Conservation (phyloP, 2,113 vertebrate genomes). For the Anolis carolinensis region DNA sequence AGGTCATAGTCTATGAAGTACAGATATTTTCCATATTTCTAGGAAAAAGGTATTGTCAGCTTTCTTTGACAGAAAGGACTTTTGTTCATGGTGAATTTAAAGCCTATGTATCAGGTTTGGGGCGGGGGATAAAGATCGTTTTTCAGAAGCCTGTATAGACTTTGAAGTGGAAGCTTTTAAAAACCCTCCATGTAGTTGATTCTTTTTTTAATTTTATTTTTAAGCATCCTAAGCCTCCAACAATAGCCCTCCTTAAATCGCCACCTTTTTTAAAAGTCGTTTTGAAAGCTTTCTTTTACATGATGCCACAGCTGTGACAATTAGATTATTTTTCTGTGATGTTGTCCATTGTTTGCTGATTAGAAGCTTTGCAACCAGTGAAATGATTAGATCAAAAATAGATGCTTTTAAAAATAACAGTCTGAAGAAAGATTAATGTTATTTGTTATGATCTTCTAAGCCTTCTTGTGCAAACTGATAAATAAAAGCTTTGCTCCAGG, state of each 20-base stretch:
- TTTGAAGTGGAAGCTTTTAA: constrained; percentile 57
- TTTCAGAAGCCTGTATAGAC: constrained; percentile 35
- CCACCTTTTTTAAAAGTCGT: constrained; percentile 43
- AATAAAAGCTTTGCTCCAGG: constrained; percentile 57
- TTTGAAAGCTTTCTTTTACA: constrained; percentile 48
- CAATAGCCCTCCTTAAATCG: constrained; percentile 56
- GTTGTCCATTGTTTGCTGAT: constrained; percentile 59
- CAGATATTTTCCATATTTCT: constrained; percentile 57
- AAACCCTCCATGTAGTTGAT: not conserved
- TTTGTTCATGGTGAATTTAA: constrained; percentile 48
- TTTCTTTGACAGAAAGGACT: constrained; percentile 45
- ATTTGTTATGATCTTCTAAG: constrained; percentile 56
- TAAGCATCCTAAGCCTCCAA: constrained; percentile 35
- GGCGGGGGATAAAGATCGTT: constrained; percentile 45
- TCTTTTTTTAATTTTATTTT: constrained; percentile 18
- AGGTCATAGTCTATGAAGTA: constrained; percentile 60
- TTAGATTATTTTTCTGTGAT: constrained; percentile 67
- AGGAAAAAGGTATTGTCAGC: constrained; percentile 46
- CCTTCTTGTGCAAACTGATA: constrained; percentile 40
- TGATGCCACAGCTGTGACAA: constrained; percentile 60
- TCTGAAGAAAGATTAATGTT: constrained; percentile 40
- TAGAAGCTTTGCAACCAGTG: constrained; percentile 56
- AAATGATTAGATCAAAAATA: constrained; percentile 63
- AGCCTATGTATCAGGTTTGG: constrained; percentile 44
- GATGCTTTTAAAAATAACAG: constrained; percentile 36